Evolutionary conservation across 2,888 invertebrate genomes (phyloP), one percentile per base, ranked within the genome.

Genomic region (Leistus spinibarbis): DNA sequence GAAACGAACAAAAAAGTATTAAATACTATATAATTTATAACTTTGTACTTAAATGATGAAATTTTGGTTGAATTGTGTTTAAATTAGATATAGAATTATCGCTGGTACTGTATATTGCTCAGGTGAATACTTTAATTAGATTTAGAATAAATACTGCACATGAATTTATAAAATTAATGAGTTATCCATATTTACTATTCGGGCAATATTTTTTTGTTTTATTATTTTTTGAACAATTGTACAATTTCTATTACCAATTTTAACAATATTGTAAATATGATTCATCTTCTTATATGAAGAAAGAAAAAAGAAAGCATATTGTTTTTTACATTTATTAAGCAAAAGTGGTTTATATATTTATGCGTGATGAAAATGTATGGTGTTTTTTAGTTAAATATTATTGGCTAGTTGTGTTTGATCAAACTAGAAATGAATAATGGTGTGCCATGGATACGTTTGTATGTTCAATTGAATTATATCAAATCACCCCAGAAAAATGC

Each of bases 401-500:
- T 82, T 82, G 81, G 79, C 78, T 78, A 78, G 79, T 79, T 78
- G 73, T 67, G 73, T 73, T 73, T 57, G 67, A 67, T 20, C 22
- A 60, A 20, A 60, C 40, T 40, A 40, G 40, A 73, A 82, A 78
- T 80, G 80, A 79, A 78, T 79, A 78, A 81, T 80, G 40, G 82
- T 82, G 83, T 83, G 84, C 84, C 84, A 84, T 84, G 84, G 80
- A 67, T 83, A 82, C n/a, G 83, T 79, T 83, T 83, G 82, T 81
- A 80, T 82, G 83, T 82, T 82, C 78, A 74, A 79, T 76, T 78
- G 76, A 77, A 76, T 74, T 68, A 76, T 78, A 60, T 60, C 60
- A 60, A 81, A 80, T 80, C 80, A 82, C 83, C 80, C 81, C 80
- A 78, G 78, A 78, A 57, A 23, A 57, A 57, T 57, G 40, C 40